Evolutionary conservation across 2,797 vertebrate species (phyloP), one percentile per base, ranked within the genome.

Genomic region (Lepidocolaptes lacrymiger): DNA sequence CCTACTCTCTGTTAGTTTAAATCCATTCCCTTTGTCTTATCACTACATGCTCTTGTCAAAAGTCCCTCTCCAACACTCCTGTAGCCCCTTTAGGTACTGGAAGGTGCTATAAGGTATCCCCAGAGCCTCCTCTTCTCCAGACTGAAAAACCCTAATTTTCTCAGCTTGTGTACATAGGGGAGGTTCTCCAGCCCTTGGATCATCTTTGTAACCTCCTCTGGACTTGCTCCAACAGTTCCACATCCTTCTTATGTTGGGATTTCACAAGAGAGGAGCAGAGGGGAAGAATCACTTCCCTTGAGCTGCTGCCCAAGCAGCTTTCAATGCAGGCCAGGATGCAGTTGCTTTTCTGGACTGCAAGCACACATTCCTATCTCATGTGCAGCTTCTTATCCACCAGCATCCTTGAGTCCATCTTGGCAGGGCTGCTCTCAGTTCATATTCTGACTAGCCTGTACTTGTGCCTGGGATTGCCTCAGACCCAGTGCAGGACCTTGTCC

Each of bases 321-420:
- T 28, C 16, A 11, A 10, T 58, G n/a, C 27, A 73, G 28, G 7
- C 28, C 1, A 0, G 11, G n/a, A 52, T 28, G 16, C 20, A 39
- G 23, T 5, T 52, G n/a, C 14, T 58, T 58, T 30, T 21, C 37
- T 73, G 20, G 19, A 5, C 3, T 44, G 9, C 18, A 56, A 14
- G 3, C 17, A 16, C 28, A 51, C 37, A 24, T 37, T 30, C 10
- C 20, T 66, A 52, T 23, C 20, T 66, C 17, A 8, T 28, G 13
- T 37, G 12, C 44, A 79, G 19, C 32, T 36, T 72, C 13, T 28
- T 28, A 44, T 21, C 14, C 51, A 51, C 19, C 27, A 79, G 11
- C 21, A 44, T 7, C 37, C 14, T 23, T 6, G 8, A 24, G 5
- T 14, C 37, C 23, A 73, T 44, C 44, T 46, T 30, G 28, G 19